phyloP scores from a whole-genome alignment of 2,113 vertebrate genomes.

The Merops nubicus region DNA sequence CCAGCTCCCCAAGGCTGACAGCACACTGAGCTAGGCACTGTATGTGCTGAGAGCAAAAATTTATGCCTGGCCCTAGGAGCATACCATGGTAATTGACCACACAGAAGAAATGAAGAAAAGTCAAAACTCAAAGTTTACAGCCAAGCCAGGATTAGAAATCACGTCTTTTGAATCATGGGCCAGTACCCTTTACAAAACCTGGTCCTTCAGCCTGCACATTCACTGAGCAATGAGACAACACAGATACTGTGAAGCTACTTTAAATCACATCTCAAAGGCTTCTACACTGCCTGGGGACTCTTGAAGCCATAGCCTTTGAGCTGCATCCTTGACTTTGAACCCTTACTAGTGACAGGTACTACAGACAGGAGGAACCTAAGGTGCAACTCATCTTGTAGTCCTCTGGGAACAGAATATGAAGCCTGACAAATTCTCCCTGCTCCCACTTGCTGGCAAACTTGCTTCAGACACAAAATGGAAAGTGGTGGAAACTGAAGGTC shows the following conservation, averaged over 20 bases:
- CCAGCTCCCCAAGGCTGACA: background rate
- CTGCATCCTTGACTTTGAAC: background rate
- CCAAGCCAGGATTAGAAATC: background rate
- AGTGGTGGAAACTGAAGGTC: background rate
- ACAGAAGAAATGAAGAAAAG: background rate
- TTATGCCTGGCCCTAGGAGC: background rate
- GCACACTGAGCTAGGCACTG: background rate
- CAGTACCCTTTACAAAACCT: background rate
- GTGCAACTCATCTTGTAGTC: rapidly evolving
- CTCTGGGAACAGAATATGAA: background rate
- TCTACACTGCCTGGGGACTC: background rate
- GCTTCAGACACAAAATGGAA: background rate
- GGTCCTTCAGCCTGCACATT: background rate
- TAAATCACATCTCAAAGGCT: background rate
- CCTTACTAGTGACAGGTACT: background rate
- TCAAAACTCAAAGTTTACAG: background rate
- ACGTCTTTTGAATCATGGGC: background rate
- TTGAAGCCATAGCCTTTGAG: background rate
- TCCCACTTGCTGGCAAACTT: background rate
- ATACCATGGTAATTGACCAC: background rate
- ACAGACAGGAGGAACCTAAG: background rate
- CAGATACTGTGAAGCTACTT: background rate
- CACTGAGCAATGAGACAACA: background rate
- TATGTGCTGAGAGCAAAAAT: background rate
- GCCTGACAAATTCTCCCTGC: background rate